These are phyloP conservation scores for Cryptocephalus moraei DNA, from an alignment of 2,888 invertebrate species.

Conservation along the genomic window DNA sequence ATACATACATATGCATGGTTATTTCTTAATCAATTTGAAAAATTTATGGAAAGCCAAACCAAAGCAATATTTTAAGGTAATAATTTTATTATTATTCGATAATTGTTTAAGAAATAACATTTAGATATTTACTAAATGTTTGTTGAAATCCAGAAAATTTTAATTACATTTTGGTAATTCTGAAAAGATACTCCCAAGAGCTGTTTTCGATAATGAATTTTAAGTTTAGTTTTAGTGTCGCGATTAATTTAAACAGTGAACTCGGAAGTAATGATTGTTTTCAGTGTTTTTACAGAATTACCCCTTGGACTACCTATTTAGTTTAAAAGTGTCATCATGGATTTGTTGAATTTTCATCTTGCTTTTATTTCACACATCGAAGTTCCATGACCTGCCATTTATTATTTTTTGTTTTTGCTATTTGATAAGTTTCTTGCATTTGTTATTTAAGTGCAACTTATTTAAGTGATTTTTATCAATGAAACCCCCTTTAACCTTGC, in stretches of 20 bases:
- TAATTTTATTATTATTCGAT: background rate
- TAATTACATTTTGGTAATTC: background rate
- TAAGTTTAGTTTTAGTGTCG: no score
- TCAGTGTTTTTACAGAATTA: no score
- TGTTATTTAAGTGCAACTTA: conserved; percentile 18
- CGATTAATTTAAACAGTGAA: no score
- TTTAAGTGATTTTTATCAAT: conserved; percentile 8
- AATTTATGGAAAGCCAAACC: conserved; percentile 6
- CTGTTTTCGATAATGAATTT: no score
- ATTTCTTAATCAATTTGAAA: conserved; percentile 12
- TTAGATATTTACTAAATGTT: background rate
- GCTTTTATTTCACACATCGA: no score
- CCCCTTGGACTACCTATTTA: no score
- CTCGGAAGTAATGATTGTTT: no score
- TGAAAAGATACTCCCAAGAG: background rate
- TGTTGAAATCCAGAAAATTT: background rate
- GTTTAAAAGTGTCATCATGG: no score
- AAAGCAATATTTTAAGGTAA: conserved; percentile 20
- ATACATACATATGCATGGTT: conserved; percentile 3
- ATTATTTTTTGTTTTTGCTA: no score
- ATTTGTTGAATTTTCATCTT: no score
- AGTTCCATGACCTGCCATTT: no score
- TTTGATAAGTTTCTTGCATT: conserved; percentile 9
- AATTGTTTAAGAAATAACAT: background rate
- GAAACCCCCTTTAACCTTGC: conserved; percentile 15